Evolutionary conservation across 2,888 invertebrate species (phyloP), one percentile per base, ranked within the genome.

Genomic region (Drosophila putrida): DNA sequence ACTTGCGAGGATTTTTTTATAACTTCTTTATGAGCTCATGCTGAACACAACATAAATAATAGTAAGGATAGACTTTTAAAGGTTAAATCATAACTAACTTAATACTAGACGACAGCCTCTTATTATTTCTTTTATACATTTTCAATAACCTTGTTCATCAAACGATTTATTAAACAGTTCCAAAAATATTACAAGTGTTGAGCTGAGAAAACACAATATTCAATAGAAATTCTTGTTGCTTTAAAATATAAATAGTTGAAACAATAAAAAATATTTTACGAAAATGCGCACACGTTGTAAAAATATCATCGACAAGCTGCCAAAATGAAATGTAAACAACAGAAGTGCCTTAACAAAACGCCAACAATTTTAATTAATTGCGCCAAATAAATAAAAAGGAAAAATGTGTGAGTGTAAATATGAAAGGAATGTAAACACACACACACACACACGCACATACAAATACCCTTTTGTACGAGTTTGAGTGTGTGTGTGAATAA

Each of bases 321-420:
- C 69, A 57, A 63, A 78, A 64, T 51, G 55, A 44, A 80, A 75
- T 55, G 76, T 75, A 76, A 76, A 80, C 64, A 80, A 51, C 4
- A n/a, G 20, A 61, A 69, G 33, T 60, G 58, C 65, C 38, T 43
- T 6, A 47, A 46, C 55, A 59, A 61, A 75, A 75, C 13, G 44
- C 27, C 39, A 60, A 63, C 50, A 69, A 67, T 69, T 82, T 85
- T 75, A 73, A 85, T 82, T 88, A 73, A 88, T 82, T 75, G 70
- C 68, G 57, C 61, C 44, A 58, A 68, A 73, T 65, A 60, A 68
- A 71, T 71, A 53, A 58, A 53, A 77, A 53, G 46, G 11, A 55
- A n/a, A 43, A 27, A 44, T 4, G 44, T 55, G 36, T 46, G 44
- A 55, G 36, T 35, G 27, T 27, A 54, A 47, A 50, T 74, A 67